Evolutionary conservation across 2,113 vertebrate species (phyloP), one percentile per base, ranked within the genome.

Genomic region (Amphiprion ocellaris): DNA sequence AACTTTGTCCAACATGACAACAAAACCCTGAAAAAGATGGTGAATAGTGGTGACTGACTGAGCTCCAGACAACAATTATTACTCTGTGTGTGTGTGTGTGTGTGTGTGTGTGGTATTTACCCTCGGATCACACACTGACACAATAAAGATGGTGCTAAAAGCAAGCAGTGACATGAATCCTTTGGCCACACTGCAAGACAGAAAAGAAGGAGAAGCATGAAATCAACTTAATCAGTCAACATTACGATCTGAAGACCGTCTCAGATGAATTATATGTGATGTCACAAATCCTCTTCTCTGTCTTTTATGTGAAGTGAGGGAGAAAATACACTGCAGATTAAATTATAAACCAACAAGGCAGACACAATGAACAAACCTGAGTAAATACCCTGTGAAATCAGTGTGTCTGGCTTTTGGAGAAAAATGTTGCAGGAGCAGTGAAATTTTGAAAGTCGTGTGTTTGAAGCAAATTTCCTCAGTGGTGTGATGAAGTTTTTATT

Each of bases 81-180:
- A 14, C 1, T 24, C 10, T 17, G 26, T 59, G 49, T 33, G 60
- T 58, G 59, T 56, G 41, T 64, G 61, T 68, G 69, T 60, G 69
- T 64, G 75, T 50, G 46, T 33, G 54, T 26, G 30, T 17, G 50
- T 56, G 16, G 59, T 30, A 74, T 79, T 81, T 75, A 94, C 94
- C 91, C 89, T 92, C 39, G 94, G 92, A 84, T 94, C 93, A 74
- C 88, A 93, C 55, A 86, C 53, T 0, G 94, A 92, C 64, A 94
- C 90, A 5, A 90, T 72, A 58, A 93, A 95, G 81, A 94, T 94
- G 64, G 92, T 56, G 17, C 56, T 39, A 23, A 94, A 95, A 17
- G 59, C 92, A n/a, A 94, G 71, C 55, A 94, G 84, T 19, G 91
- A 93, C 81, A 88, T 23, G 21, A 87, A 83, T 69, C 89, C 87